These are phyloP conservation scores for Acanthurus lineatus DNA, from an alignment of 2,797 vertebrate species.

Conservation along the genomic window DNA sequence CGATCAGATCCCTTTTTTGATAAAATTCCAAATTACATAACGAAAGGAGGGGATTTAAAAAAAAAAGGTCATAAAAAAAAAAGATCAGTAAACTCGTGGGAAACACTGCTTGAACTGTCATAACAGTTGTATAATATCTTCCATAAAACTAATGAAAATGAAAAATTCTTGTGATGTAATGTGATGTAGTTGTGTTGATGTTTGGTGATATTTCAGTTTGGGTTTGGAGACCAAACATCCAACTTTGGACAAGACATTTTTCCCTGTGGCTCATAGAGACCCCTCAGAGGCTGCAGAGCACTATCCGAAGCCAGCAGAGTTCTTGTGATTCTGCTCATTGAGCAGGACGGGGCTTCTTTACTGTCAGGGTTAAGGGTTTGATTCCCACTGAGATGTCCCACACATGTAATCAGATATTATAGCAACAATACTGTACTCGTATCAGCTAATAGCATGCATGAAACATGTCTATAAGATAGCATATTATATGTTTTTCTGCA, in stretches of 20 bases:
- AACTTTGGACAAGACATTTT: not conserved
- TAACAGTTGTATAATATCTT: too few relatives aligned
- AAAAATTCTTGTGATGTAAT: too few relatives aligned
- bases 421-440: not conserved
- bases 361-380: not conserved
- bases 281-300: slow-evolving; percentile 24
- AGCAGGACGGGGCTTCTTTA: not conserved
- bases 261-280: not conserved
- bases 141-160: too few relatives aligned
- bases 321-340: not conserved
- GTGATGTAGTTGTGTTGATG: too few relatives aligned
- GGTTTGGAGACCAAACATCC: not conserved
- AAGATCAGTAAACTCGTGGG: not conserved
- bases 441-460: not conserved
- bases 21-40: not conserved
- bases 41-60: not conserved
- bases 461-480: not conserved
- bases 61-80: not conserved
- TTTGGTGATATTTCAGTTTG: not conserved
- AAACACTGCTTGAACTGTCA: not conserved
- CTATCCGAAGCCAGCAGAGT: not conserved
- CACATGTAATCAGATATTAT: not conserved
- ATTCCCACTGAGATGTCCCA: not conserved
- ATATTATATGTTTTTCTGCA: too few relatives aligned
- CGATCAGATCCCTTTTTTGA: not conserved